Percentiles rank a stretch among this genome's conserved stretches.
phyloP scores from a whole-genome alignment of 2,113 vertebrate species.

The Malaclemys terrapin region DNA sequence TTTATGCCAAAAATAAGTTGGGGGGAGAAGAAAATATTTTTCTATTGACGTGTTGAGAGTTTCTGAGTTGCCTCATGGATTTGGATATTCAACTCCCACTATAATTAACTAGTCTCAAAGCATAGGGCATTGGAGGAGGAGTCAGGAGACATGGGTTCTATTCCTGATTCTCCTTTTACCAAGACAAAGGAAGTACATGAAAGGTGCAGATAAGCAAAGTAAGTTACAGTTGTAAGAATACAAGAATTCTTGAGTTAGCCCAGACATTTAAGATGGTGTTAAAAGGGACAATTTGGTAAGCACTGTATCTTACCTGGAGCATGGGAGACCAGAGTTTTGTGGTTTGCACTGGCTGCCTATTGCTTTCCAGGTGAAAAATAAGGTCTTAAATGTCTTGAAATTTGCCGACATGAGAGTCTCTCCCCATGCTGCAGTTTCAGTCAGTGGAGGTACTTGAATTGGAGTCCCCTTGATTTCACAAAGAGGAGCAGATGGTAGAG shows the following conservation, averaged over 20 bases:
- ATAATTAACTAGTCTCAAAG: background rate
- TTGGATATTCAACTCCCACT: too few species aligned
- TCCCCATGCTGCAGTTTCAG: rapidly evolving
- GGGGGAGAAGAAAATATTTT: background rate
- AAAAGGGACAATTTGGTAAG: background rate
- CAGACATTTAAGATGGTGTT: rapidly evolving
- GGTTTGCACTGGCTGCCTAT: background rate
- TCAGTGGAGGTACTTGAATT: background rate
- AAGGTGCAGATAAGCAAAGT: background rate
- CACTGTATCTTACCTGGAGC: background rate
- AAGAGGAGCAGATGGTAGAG: too few species aligned
- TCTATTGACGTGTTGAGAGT: background rate
- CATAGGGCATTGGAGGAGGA: background rate
- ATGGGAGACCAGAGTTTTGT: background rate
- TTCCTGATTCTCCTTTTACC: background rate
- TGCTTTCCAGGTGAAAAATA: background rate
- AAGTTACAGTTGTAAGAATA: background rate
- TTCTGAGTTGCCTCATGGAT: background rate
- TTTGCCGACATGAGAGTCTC: rapidly evolving
- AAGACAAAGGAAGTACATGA: background rate
- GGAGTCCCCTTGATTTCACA: too few species aligned
- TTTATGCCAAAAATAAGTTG: background rate
- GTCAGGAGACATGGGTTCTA: background rate
- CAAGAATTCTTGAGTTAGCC: background rate
- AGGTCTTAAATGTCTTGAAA: rapidly evolving